A percentile compares a stretch with the other conserved stretches of the same genome.
phyloP scores from a whole-genome alignment of 2,797 vertebrate genomes.

The Artibeus lituratus region DNA sequence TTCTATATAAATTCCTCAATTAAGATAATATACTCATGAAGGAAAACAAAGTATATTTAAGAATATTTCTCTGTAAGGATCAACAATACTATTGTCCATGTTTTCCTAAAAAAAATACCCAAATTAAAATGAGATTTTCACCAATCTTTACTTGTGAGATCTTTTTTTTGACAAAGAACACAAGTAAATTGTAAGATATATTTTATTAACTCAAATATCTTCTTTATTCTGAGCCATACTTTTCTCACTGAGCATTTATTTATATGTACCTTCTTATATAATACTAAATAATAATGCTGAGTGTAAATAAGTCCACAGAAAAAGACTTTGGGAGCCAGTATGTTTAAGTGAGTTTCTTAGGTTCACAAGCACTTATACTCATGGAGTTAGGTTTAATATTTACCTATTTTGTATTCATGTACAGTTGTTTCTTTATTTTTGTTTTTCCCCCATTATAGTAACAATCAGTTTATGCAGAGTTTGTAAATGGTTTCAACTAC shows the following conservation, averaged over 20 bases:
- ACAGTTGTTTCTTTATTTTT: neutral
- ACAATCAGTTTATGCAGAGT: neutral
- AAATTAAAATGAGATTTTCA: neutral
- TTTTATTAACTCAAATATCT: neutral
- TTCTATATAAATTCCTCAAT: neutral
- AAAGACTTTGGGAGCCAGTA: neutral
- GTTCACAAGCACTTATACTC: neutral
- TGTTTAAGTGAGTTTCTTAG: neutral
- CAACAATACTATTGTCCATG: neutral
- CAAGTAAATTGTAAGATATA: neutral
- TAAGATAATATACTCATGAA: neutral
- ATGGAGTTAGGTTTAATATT: neutral
- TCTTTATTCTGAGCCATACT: neutral
- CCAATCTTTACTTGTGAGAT: neutral
- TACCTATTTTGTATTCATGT: neutral
- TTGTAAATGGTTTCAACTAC: neutral
- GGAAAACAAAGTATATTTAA: neutral
- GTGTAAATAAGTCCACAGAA: neutral
- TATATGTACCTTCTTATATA: neutral
- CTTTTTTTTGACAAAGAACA: neutral
- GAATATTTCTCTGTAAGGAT: neutral
- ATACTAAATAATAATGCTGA: neutral
- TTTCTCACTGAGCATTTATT: neutral
- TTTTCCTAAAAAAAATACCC: neutral
- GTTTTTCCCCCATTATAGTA: neutral